Conservation (phyloP, 2,113 vertebrate genomes). For the Channa argus region DNA sequence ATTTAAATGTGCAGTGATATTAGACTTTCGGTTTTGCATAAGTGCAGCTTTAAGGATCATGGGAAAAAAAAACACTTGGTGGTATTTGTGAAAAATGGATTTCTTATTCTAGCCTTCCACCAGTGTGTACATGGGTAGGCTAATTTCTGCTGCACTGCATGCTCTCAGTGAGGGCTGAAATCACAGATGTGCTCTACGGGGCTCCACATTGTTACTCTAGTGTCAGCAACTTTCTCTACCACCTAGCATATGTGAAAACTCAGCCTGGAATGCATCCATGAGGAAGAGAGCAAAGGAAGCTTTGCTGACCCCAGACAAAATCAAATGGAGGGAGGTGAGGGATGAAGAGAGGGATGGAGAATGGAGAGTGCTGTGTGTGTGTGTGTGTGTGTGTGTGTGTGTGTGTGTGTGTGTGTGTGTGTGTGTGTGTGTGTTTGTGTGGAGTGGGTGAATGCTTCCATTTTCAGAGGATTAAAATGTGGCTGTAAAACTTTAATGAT, state of each 20-base stretch:
- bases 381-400: constrained; percentile 20
- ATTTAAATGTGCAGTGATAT: not conserved
- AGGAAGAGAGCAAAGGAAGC: constrained; percentile 74
- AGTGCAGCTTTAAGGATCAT: constrained; percentile 30
- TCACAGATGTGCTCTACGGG: constrained; percentile 84
- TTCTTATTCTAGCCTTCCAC: constrained; percentile 36
- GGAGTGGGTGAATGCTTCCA: not conserved
- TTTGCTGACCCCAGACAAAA: constrained; percentile 81
- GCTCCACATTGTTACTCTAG: constrained; percentile 74
- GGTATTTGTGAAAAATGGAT: constrained; percentile 47
- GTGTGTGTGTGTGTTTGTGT: constrained; percentile 8
- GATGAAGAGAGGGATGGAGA: constrained; percentile 55
- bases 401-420: constrained; percentile 17
- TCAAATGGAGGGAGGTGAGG: constrained; percentile 75
- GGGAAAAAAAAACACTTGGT: constrained; percentile 6
- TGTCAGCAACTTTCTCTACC: constrained; percentile 81
- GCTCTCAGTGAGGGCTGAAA: constrained; percentile 72
- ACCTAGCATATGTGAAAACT: constrained; percentile 80
- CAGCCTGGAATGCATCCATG: constrained; percentile 77
- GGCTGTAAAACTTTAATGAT: constrained; percentile 69
- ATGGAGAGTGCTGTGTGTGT: constrained; percentile 14
- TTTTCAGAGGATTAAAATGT: constrained; percentile 70
- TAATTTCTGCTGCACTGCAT: constrained; percentile 67
- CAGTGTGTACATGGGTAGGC: constrained; percentile 54
- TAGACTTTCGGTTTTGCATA: constrained; percentile 1